These are phyloP conservation scores for Periphyllus acericola DNA, from an alignment of 2,888 invertebrate genomes.

Conservation along the genomic window DNA sequence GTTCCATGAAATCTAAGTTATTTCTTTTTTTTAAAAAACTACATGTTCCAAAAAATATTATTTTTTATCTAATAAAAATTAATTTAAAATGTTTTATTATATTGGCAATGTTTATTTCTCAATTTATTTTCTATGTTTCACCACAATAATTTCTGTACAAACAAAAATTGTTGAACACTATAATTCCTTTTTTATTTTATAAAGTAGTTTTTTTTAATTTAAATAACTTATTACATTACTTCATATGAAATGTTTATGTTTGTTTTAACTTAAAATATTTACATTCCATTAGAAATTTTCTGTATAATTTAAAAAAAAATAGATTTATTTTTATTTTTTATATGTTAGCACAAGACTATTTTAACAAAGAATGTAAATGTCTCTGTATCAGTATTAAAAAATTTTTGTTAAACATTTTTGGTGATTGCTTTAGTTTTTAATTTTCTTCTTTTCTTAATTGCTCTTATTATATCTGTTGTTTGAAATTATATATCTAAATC, in stretches of 20 bases:
- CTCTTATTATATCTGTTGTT: background rate
- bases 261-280: background rate
- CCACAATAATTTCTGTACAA: too few relatives aligned
- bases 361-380: background rate
- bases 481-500: background rate
- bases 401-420: constrained; percentile 9
- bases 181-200: background rate
- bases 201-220: too few relatives aligned
- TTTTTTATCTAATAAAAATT: too few relatives aligned
- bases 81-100: background rate
- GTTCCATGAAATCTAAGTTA: too few relatives aligned
- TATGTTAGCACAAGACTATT: background rate
- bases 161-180: background rate
- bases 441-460: background rate
- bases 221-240: background rate
- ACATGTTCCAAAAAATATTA: too few relatives aligned
- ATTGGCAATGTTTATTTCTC: background rate
- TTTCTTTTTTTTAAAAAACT: too few relatives aligned
- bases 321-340: background rate
- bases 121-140: background rate
- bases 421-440: constrained; percentile 30
- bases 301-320: background rate
- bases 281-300: constrained; percentile 20
- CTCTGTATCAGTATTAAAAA: background rate
- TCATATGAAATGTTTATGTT: background rate